These are phyloP conservation scores for Glossophaga mutica DNA, from an alignment of 2,797 vertebrate genomes.

Conservation along the genomic window DNA sequence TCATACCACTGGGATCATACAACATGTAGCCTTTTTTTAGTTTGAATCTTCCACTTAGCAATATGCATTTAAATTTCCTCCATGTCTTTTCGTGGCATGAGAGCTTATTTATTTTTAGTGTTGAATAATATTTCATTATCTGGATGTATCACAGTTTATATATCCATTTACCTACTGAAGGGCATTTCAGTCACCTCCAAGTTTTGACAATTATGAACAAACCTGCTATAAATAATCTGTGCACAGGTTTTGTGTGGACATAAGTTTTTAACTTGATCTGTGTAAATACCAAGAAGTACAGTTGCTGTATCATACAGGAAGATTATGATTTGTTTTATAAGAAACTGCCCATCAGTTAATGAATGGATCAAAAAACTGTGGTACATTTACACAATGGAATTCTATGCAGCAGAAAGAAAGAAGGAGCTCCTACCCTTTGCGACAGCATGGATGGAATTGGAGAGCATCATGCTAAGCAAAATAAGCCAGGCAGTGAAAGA, in stretches of 20 bases:
- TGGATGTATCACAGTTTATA: neutral
- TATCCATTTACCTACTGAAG: neutral
- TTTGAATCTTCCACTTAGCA: neutral
- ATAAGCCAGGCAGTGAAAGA: no score
- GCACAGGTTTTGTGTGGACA: neutral
- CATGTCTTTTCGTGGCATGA: neutral
- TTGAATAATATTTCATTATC: neutral
- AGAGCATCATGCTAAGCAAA: no score
- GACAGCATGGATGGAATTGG: no score
- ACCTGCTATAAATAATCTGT: neutral
- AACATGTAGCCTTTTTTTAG: neutral
- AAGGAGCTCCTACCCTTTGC: no score
- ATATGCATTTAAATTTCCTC: neutral
- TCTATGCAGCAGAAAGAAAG: no score
- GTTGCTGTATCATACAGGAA: neutral
- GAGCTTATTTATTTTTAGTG: neutral
- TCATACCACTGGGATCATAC: neutral
- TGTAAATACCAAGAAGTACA: neutral
- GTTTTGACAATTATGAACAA: neutral
- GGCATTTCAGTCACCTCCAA: neutral
- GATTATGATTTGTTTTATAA: neutral
- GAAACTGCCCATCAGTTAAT: no score
- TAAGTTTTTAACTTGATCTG: neutral
- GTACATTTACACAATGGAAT: no score
- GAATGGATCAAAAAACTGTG: no score